phyloP scores from a whole-genome alignment of 1,140 invertebrate genomes.

The Drosophila repletoides region DNA sequence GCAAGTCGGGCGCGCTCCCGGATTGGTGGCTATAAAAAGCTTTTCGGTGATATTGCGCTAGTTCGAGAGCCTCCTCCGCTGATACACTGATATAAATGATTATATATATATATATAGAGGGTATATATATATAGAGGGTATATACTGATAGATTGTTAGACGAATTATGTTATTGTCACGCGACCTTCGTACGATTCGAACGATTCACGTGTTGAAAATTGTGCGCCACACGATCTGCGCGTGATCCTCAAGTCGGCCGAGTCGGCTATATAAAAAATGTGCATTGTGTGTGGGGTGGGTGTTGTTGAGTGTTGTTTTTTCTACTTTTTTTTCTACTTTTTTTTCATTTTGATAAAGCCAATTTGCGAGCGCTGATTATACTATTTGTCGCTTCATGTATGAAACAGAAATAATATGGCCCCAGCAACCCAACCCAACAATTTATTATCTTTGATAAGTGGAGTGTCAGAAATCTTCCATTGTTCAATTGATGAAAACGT shows the following conservation, averaged over 20 bases:
- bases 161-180: slow-evolving; percentile 67
- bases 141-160: neutral
- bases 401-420: neutral
- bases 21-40: slow-evolving; percentile 73
- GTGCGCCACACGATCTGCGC: slow-evolving; percentile 45
- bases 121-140: neutral
- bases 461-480: slow-evolving; percentile 54
- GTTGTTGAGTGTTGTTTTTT: slow-evolving; percentile 51
- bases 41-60: slow-evolving; percentile 63
- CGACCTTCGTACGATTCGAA: slow-evolving; percentile 63
- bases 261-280: slow-evolving; percentile 27
- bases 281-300: slow-evolving; percentile 12
- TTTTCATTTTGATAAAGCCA: slow-evolving; percentile 51
- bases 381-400: slow-evolving; percentile 14
- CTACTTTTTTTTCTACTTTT: slow-evolving; percentile 9
- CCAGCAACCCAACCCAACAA: slow-evolving; percentile 37
- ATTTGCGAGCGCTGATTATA: slow-evolving; percentile 47
- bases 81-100: neutral
- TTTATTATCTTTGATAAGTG: slow-evolving; percentile 4
- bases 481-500: slow-evolving; percentile 45
- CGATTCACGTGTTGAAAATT: slow-evolving; percentile 58
- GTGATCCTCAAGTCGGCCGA: slow-evolving; percentile 71
- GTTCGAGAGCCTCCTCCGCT: slow-evolving; percentile 40
- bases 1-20: slow-evolving; percentile 44
- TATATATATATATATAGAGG: neutral